Conservation (phyloP, 2,888 invertebrate species). For the Heteromyza rotundicornis region DNA sequence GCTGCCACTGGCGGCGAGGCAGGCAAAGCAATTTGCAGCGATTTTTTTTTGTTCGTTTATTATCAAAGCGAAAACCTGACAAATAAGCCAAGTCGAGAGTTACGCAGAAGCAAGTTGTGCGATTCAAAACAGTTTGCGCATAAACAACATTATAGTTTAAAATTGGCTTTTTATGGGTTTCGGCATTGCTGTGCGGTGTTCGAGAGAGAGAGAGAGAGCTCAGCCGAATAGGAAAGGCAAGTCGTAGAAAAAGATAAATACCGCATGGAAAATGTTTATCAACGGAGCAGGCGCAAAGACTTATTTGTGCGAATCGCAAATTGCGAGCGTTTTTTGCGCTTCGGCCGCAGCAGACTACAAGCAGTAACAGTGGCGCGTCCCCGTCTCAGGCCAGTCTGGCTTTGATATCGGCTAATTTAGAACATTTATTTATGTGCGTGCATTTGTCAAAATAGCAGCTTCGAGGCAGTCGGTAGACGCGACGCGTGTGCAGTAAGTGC, state of each 20-base stretch:
- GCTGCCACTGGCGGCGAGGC: background rate
- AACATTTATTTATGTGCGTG: constrained; percentile 50
- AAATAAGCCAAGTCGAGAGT: constrained; percentile 19
- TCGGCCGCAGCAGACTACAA: background rate
- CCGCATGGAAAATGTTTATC: too few relatives aligned
- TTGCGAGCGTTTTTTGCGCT: background rate
- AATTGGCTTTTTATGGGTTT: constrained; percentile 28
- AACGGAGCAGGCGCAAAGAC: background rate
- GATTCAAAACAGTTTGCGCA: constrained; percentile 14
- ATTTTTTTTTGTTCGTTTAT: background rate
- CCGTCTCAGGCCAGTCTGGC: constrained; percentile 11
- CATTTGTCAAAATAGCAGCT: constrained; percentile 27
- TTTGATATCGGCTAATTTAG: constrained; percentile 42
- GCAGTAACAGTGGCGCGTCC: background rate
- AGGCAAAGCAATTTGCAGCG: background rate
- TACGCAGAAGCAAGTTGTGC: background rate
- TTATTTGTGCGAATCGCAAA: background rate
- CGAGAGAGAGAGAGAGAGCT: too few relatives aligned
- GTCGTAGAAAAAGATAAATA: too few relatives aligned
- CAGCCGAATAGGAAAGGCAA: too few relatives aligned
- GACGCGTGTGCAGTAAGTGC: background rate
- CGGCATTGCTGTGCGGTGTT: too few relatives aligned
- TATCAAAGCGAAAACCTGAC: constrained; percentile 9
- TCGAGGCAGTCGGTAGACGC: background rate
- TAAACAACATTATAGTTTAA: constrained; percentile 25